phyloP scores from a whole-genome alignment of 2,113 vertebrate species.

The Pteruthius melanotis region DNA sequence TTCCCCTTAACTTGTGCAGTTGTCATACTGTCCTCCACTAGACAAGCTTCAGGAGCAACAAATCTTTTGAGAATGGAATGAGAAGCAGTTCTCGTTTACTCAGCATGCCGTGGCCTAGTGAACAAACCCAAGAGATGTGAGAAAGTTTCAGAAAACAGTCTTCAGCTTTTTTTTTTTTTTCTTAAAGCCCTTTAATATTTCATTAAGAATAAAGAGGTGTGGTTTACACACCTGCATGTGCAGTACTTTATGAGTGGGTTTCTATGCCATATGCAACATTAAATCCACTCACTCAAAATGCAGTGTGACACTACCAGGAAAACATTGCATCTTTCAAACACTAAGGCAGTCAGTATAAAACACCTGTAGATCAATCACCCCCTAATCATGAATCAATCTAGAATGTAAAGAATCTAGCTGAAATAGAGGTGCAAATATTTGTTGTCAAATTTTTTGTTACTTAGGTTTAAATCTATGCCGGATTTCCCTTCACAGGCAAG shows the following conservation, averaged over 20 bases:
- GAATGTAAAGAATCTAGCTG: neutral
- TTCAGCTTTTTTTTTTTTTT: neutral
- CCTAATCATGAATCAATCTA: neutral
- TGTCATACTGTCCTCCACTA: neutral
- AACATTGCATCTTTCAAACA: neutral
- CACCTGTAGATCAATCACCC: neutral
- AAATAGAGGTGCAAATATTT: neutral
- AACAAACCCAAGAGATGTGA: neutral
- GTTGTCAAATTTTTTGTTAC: neutral
- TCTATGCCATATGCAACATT: neutral
- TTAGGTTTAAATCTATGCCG: neutral
- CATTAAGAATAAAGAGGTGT: neutral
- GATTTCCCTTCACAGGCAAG: neutral
- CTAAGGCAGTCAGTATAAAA: neutral
- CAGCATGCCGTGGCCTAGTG: rapidly evolving
- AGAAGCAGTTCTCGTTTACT: neutral
- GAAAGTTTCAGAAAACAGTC: neutral
- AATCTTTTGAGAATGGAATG: neutral
- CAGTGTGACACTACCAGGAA: neutral
- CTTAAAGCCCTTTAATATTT: neutral
- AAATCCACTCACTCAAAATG: neutral
- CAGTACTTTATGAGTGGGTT: neutral
- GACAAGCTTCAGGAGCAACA: neutral
- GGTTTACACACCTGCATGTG: rapidly evolving
- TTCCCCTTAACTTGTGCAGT: neutral